Percentiles rank a stretch among this genome's conserved stretches.
Evolutionary conservation across 2,888 invertebrate genomes (phyloP).

Genomic region (Artemia sinica): DNA sequence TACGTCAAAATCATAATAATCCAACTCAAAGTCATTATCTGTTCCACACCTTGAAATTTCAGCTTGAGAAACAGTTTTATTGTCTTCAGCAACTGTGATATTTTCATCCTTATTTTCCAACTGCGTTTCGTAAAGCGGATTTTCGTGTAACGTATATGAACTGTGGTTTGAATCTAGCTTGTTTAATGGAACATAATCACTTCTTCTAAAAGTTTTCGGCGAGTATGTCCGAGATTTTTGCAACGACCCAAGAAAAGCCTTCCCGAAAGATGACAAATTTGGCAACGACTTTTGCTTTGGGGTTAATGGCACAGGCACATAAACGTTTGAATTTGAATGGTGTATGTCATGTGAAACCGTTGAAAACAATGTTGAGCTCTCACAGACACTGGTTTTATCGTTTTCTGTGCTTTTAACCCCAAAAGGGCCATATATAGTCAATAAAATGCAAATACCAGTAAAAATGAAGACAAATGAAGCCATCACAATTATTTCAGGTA

Average conservation of each 20-base stretch:
- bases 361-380: not conserved
- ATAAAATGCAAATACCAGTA: not conserved
- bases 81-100: not conserved
- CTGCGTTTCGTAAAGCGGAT: not conserved
- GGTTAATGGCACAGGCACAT: not conserved
- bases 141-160: not conserved
- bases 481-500: constrained; percentile 8
- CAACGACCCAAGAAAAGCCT: not conserved
- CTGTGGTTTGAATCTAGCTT: not conserved
- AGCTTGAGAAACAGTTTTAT: constrained; percentile 9
- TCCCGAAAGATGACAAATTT: not conserved
- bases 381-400: not conserved
- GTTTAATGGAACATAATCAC: not conserved
- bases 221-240: not conserved
- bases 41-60: not conserved
- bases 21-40: constrained; percentile 7
- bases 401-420: not conserved
- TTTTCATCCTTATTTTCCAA: not conserved
- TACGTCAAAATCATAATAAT: constrained; percentile 11
- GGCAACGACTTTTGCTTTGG: not conserved
- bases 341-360: not conserved
- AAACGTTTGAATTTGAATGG: not conserved
- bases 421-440: not conserved
- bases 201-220: not conserved
- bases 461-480: not conserved